Evolutionary conservation across 2,113 vertebrate species (phyloP).

Genomic region (Eptatretus burgeri): DNA sequence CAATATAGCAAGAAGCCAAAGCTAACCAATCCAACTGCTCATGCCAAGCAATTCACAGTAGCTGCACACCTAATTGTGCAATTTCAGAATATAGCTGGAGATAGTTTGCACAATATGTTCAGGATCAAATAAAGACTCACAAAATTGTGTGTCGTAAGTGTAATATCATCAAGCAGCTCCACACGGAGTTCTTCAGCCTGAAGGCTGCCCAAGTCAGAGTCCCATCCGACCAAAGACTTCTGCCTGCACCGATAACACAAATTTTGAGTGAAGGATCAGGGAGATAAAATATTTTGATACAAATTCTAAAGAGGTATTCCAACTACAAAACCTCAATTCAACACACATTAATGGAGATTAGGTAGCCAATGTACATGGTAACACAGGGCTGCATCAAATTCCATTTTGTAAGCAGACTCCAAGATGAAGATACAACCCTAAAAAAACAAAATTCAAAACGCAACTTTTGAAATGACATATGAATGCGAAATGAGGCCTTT

Average conservation of each 20-base stretch:
- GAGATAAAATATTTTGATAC: not conserved
- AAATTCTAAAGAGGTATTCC: too few relatives aligned
- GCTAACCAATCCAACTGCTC: too few relatives aligned
- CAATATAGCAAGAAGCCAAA: too few relatives aligned
- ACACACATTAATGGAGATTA: not conserved
- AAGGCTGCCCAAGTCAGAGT: slow-evolving; percentile 95
- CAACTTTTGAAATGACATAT: too few relatives aligned
- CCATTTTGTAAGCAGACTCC: not conserved
- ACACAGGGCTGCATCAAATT: not conserved
- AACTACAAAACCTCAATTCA: not conserved
- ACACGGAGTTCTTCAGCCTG: slow-evolving; percentile 80
- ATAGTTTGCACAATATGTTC: too few relatives aligned
- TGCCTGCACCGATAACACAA: slow-evolving; percentile 26
- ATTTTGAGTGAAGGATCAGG: not conserved
- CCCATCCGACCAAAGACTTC: slow-evolving; percentile 96
- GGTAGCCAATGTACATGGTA: not conserved
- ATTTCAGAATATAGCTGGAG: too few relatives aligned
- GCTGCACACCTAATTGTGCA: too few relatives aligned
- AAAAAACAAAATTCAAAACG: too few relatives aligned
- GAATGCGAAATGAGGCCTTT: too few relatives aligned
- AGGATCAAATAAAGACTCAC: slow-evolving; percentile 22
- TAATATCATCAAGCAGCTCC: slow-evolving; percentile 84
- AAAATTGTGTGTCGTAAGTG: slow-evolving; percentile 92
- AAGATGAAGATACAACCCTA: too few relatives aligned
- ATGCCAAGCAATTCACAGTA: too few relatives aligned